Conservation (phyloP, 2,797 vertebrate species). For the Sarcoramphus papa region DNA sequence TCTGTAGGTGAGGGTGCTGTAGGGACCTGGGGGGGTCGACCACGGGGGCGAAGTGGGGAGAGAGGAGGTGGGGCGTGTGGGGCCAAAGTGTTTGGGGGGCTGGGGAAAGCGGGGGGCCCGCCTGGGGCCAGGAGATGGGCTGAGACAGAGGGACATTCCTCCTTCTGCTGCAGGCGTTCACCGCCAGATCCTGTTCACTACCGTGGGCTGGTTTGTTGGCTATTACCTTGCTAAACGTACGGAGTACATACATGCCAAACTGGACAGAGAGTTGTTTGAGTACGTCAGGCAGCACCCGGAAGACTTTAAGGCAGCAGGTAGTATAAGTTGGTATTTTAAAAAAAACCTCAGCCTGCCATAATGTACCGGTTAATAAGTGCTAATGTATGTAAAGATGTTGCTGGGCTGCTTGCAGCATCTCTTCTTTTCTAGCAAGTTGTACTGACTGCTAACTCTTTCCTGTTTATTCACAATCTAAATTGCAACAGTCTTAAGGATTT, state of each 20-base stretch:
- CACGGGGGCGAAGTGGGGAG: fast-evolving
- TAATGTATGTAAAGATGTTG: neutral
- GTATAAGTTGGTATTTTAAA: neutral
- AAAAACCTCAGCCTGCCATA: neutral
- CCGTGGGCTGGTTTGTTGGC: conserved; percentile 82
- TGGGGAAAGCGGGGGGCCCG: neutral
- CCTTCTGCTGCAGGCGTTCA: conserved; percentile 79
- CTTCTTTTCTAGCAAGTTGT: neutral
- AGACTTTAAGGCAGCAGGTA: conserved; percentile 79
- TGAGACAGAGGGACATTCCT: too few relatives aligned
- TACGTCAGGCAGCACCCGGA: conserved; percentile 82
- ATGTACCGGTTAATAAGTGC: fast-evolving
- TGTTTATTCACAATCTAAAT: neutral
- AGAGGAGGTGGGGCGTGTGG: neutral
- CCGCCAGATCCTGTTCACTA: conserved; percentile 80
- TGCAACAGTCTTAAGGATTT: neutral
- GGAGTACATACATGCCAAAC: conserved; percentile 77
- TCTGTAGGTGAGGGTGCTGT: neutral
- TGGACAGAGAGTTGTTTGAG: conserved; percentile 81
- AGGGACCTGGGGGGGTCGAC: too few relatives aligned
- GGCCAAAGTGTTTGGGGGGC: fast-evolving
- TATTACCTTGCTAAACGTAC: conserved; percentile 81
- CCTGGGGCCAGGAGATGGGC: neutral
- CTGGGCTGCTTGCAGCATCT: neutral
- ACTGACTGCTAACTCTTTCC: neutral